Evolutionary conservation across 2,797 vertebrate genomes (phyloP).

Genomic region (Diplodus puntazzo): DNA sequence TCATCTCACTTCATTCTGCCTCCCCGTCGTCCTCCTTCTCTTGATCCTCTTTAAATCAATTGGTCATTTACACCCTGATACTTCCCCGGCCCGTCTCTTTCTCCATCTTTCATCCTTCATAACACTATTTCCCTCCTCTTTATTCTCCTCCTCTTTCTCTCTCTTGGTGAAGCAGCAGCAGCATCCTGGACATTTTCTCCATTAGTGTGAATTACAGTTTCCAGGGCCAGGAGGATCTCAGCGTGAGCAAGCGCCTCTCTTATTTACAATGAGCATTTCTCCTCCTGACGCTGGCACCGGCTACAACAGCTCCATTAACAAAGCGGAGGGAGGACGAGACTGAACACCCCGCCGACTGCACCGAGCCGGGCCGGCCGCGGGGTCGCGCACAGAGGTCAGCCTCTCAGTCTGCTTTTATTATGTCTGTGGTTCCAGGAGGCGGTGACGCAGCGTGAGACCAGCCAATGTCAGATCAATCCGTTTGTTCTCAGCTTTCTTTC

Average conservation of each 20-base stretch:
- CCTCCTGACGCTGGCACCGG: constrained; percentile 32
- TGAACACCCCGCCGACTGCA: constrained; percentile 29
- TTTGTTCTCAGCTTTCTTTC: constrained; percentile 47
- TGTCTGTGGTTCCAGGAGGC: constrained; percentile 48
- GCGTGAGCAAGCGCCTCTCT: constrained; percentile 49
- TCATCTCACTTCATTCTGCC: constrained; percentile 7
- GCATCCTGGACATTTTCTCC: constrained; percentile 40
- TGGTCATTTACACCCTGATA: background rate
- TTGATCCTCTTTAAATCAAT: constrained; percentile 4
- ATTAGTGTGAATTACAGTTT: constrained; percentile 65
- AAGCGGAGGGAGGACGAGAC: constrained; percentile 33
- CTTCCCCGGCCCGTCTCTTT: background rate
- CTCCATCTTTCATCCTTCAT: background rate
- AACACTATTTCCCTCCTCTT: background rate
- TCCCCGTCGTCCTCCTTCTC: background rate
- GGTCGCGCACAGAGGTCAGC: constrained; percentile 35
- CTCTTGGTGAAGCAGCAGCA: constrained; percentile 9
- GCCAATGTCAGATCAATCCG: constrained; percentile 63
- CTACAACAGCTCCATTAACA: constrained; percentile 62
- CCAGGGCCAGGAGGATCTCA: constrained; percentile 35
- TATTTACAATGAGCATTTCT: constrained; percentile 55
- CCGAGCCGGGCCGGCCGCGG: constrained; percentile 15
- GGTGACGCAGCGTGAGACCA: constrained; percentile 37
- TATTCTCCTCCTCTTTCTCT: background rate
- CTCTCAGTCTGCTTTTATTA: constrained; percentile 45